These are phyloP conservation scores for Amia ocellicauda DNA, from an alignment of 2,113 vertebrate species.

Conservation along the genomic window DNA sequence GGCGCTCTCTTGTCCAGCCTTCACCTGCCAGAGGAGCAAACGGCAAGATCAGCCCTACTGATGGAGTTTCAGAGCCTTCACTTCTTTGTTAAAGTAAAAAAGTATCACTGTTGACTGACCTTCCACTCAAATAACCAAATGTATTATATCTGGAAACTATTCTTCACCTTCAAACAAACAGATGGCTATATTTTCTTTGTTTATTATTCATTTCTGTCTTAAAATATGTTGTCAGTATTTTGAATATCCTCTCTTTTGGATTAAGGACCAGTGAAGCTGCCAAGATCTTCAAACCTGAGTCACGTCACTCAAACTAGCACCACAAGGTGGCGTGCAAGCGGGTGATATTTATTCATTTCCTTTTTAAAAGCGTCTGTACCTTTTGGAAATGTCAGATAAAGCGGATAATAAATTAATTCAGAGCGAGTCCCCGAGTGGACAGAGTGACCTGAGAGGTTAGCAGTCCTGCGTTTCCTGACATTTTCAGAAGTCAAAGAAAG, in stretches of 20 bases:
- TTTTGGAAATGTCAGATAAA: slow-evolving; percentile 11
- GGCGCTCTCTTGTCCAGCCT: slow-evolving; percentile 57
- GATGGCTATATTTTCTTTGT: too few relatives aligned
- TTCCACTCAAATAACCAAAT: too few relatives aligned
- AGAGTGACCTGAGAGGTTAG: slow-evolving; percentile 4
- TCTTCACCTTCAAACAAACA: too few relatives aligned
- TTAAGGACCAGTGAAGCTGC: too few relatives aligned
- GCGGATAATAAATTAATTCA: not conserved
- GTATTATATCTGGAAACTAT: too few relatives aligned
- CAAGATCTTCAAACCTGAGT: not conserved
- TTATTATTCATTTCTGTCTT: too few relatives aligned
- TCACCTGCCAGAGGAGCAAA: slow-evolving; percentile 59
- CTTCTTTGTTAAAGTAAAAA: too few relatives aligned
- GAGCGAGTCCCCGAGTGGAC: not conserved
- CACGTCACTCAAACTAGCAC: not conserved
- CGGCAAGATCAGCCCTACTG: too few relatives aligned
- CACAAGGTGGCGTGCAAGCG: slow-evolving; percentile 3
- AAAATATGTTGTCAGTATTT: too few relatives aligned
- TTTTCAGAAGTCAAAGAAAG: not conserved
- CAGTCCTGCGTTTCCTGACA: not conserved
- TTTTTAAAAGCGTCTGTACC: not conserved
- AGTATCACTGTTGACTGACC: too few relatives aligned
- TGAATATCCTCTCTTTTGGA: too few relatives aligned
- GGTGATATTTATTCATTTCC: not conserved
- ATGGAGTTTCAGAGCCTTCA: too few relatives aligned